These are phyloP conservation scores for Cephonodes hylas DNA, from an alignment of 2,888 invertebrate genomes.

Conservation along the genomic window DNA sequence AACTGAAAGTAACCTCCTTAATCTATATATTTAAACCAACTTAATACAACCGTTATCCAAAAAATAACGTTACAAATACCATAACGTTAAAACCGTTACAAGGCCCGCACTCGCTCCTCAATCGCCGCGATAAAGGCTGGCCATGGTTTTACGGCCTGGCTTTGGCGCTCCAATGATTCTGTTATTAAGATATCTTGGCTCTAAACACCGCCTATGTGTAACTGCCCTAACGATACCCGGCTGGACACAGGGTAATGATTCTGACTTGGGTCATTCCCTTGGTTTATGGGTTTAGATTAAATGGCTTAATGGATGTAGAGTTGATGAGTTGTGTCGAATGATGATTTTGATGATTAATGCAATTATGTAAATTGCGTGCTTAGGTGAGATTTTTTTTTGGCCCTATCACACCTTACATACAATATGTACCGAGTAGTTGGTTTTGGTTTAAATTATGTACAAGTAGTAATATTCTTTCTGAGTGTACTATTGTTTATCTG, in stretches of 20 bases:
- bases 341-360: background rate
- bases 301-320: background rate
- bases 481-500: too few species aligned
- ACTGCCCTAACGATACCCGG: background rate
- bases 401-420: too few species aligned
- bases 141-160: conserved; percentile 1
- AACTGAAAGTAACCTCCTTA: background rate
- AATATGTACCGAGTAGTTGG: too few species aligned
- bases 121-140: conserved; percentile 1
- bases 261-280: background rate
- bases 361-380: too few species aligned
- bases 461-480: too few species aligned
- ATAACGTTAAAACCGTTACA: background rate
- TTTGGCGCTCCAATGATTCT: background rate
- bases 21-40: too few species aligned
- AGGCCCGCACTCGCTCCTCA: background rate
- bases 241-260: background rate
- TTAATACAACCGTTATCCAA: background rate
- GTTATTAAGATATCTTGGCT: conserved; percentile 10
- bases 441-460: too few species aligned
- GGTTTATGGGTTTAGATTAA: background rate
- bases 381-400: too few species aligned
- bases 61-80: background rate
- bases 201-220: conserved; percentile 3
- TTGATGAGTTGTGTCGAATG: background rate